These are phyloP conservation scores for Drosophila prolongata DNA, from an alignment of 2,888 invertebrate genomes.

Conservation along the genomic window DNA sequence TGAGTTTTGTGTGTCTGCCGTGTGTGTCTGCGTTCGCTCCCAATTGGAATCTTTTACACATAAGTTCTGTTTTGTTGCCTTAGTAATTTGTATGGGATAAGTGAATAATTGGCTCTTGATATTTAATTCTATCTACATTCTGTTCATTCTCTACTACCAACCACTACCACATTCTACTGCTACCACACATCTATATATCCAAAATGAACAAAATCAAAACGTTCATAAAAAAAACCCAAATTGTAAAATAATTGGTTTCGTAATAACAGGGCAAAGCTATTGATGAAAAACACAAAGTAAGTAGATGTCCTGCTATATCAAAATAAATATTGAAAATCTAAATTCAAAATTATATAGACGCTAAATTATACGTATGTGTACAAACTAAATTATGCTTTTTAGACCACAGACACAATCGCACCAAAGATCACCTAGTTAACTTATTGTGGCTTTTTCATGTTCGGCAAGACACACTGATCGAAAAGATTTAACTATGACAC, in stretches of 20 bases:
- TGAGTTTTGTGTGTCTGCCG: constrained; percentile 61
- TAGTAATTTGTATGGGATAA: constrained; percentile 52
- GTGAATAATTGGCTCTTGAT: constrained; percentile 59
- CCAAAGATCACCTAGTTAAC: constrained; percentile 45
- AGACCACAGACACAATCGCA: constrained; percentile 52
- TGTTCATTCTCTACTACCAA: constrained; percentile 67
- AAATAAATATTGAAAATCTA: constrained; percentile 17
- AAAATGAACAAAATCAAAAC: constrained; percentile 43
- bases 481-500: constrained; percentile 25
- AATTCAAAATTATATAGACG: constrained; percentile 39
- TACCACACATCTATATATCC: constrained; percentile 36
- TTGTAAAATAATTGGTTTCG: constrained; percentile 56
- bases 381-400: constrained; percentile 53
- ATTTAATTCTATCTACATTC: constrained; percentile 50
- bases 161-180: constrained; percentile 53
- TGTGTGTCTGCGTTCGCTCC: constrained; percentile 66
- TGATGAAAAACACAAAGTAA: constrained; percentile 82
- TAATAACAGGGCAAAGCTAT: constrained; percentile 81
- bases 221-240: constrained; percentile 48
- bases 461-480: constrained; percentile 39
- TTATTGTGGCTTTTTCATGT: constrained; percentile 39
- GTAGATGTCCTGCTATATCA: constrained; percentile 62
- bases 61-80: constrained; percentile 39
- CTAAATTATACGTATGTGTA: constrained; percentile 24
- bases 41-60: constrained; percentile 57